Evolutionary conservation across 1,140 invertebrate genomes (phyloP).

Genomic region (Ceratitis capitata): DNA sequence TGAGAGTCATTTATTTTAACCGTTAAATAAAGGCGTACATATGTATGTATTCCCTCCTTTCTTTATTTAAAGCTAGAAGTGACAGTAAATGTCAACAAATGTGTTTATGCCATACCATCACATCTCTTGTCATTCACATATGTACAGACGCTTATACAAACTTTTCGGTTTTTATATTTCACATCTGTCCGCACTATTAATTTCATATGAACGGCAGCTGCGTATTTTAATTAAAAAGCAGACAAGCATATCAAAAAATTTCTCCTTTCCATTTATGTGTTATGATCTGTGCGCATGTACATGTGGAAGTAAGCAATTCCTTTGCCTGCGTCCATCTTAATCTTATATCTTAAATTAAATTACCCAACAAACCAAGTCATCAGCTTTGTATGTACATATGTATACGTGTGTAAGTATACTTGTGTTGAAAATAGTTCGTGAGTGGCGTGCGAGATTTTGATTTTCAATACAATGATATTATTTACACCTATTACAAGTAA

Average conservation of each 20-base stretch:
- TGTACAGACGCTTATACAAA: too few relatives aligned
- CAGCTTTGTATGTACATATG: too few relatives aligned
- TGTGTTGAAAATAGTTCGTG: background rate
- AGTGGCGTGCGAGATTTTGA: background rate
- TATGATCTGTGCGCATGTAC: background rate
- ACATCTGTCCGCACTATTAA: background rate
- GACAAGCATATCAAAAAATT: background rate
- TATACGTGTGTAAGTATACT: too few relatives aligned
- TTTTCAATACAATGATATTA: background rate
- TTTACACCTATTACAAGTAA: too few relatives aligned
- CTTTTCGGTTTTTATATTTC: too few relatives aligned
- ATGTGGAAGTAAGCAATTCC: background rate
- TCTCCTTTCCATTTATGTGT: background rate
- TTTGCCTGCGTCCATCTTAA: background rate
- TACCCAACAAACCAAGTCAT: background rate
- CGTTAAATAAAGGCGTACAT: too few relatives aligned
- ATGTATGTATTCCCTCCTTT: too few relatives aligned
- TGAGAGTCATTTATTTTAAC: too few relatives aligned
- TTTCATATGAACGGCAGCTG: background rate
- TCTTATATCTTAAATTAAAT: slow-evolving; percentile 2
- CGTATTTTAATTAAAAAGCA: slow-evolving; percentile 3
- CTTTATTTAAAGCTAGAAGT: too few relatives aligned
- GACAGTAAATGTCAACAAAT: too few relatives aligned
- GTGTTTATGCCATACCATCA: too few relatives aligned
- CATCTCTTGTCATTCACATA: too few relatives aligned